These are phyloP conservation scores for Megalops cyprinoides DNA, from an alignment of 2,797 vertebrate species.

Conservation along the genomic window DNA sequence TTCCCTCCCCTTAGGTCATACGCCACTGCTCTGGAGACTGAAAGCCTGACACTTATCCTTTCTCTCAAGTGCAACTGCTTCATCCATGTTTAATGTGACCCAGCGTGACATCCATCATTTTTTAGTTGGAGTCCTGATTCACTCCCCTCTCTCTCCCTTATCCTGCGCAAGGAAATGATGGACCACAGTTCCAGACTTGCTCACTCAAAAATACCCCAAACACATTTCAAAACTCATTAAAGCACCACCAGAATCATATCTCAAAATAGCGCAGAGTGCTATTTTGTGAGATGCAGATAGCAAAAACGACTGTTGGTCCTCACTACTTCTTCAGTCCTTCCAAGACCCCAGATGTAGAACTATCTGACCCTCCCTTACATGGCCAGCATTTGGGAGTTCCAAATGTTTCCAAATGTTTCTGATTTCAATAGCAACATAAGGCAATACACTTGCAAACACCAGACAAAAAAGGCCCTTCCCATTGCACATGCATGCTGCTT, in stretches of 20 bases:
- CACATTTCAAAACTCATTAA: background rate
- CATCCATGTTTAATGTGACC: conserved; percentile 37
- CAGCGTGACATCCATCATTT: conserved; percentile 16
- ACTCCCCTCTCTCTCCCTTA: background rate
- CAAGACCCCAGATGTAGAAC: background rate
- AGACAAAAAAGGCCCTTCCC: background rate
- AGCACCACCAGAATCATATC: background rate
- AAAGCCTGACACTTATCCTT: conserved; percentile 5
- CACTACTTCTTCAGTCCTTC: background rate
- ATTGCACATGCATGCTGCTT: background rate
- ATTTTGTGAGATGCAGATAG: background rate
- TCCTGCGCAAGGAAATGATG: background rate
- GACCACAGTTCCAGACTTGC: background rate
- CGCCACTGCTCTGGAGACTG: background rate
- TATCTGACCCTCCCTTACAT: too few relatives aligned
- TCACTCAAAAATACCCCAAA: background rate
- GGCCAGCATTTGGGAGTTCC: too few relatives aligned
- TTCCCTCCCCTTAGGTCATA: background rate
- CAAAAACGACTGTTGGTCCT: background rate
- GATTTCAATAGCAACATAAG: too few relatives aligned
- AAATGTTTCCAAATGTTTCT: too few relatives aligned
- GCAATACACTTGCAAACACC: background rate
- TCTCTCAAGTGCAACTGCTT: conserved; percentile 7
- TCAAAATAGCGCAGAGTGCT: background rate
- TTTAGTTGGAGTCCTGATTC: background rate